Percentiles rank a stretch among this genome's conserved stretches.
Conservation (phyloP, 2,113 vertebrate species). For the Phrynosoma platyrhinos region DNA sequence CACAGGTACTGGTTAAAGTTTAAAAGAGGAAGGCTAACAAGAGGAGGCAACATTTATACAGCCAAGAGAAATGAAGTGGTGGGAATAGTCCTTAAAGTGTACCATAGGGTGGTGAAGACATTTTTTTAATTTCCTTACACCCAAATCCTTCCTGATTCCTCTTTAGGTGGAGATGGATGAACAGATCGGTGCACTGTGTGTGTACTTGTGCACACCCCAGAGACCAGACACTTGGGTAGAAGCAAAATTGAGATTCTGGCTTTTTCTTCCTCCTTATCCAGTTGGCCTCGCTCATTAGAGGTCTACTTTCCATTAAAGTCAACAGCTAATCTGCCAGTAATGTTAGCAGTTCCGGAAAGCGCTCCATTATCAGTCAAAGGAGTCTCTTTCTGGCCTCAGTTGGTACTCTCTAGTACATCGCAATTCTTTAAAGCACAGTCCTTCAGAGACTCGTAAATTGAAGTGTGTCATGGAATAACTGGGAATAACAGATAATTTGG, state of each 20-base stretch:
- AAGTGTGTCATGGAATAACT: background rate
- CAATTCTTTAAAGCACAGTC: too few species aligned
- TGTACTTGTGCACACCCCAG: background rate
- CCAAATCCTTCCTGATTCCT: background rate
- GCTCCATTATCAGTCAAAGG: background rate
- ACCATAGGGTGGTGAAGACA: background rate
- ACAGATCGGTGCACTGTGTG: too few species aligned
- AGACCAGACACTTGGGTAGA: background rate
- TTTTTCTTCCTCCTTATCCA: background rate
- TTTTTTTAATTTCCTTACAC: background rate
- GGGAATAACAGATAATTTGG: background rate
- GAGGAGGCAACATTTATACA: background rate
- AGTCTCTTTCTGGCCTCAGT: background rate
- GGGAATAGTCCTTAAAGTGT: background rate
- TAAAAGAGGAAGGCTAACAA: background rate
- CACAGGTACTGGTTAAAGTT: slow-evolving; percentile 1
- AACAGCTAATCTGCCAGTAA: background rate
- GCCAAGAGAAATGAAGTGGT: background rate
- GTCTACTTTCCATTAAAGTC: background rate
- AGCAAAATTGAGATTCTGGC: background rate
- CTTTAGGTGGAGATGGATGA: background rate
- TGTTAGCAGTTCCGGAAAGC: background rate
- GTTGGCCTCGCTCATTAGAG: background rate
- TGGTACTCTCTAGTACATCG: background rate
- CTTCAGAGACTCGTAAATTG: too few species aligned